Conservation (phyloP, 2,888 invertebrate species). For the Cheilosia vulpina region DNA sequence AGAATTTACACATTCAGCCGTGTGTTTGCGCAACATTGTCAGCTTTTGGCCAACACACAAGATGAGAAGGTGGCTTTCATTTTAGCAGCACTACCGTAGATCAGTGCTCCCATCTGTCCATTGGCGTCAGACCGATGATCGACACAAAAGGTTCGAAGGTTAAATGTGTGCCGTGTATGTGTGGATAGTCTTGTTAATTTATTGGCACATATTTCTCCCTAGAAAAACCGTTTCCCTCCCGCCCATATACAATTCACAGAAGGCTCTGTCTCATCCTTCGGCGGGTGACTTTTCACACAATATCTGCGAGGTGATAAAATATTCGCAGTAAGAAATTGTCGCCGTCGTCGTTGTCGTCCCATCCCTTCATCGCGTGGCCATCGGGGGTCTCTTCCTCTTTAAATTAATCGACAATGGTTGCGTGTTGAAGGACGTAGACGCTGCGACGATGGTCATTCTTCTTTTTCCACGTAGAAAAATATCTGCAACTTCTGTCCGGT, state of each 20-base stretch:
- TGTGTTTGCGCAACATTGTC: constrained; percentile 60
- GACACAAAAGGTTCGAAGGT: constrained; percentile 70
- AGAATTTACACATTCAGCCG: constrained; percentile 53
- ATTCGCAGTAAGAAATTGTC: constrained; percentile 42
- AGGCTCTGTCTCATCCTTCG: constrained; percentile 3
- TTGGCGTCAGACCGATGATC: constrained; percentile 32
- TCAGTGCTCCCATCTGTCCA: no score
- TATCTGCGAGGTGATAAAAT: constrained; percentile 70
- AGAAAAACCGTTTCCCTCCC: constrained; percentile 41
- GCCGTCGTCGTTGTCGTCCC: constrained; percentile 10
- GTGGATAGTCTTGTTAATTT: constrained; percentile 55
- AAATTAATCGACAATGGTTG: constrained; percentile 74
- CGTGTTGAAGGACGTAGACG: constrained; percentile 73
- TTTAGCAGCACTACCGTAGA: not conserved
- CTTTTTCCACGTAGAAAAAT: constrained; percentile 13
- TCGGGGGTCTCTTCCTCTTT: constrained; percentile 56
- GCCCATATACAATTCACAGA: constrained; percentile 46
- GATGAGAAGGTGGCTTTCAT: constrained; percentile 44
- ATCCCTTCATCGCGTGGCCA: constrained; percentile 50
- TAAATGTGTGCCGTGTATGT: constrained; percentile 21
- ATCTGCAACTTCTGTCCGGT: not conserved
- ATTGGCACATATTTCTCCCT: constrained; percentile 70
- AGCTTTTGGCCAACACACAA: constrained; percentile 7
- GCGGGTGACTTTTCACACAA: constrained; percentile 53
- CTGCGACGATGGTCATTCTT: constrained; percentile 59